A percentile compares a stretch with the other conserved stretches of the same genome.
phyloP scores from a whole-genome alignment of 2,888 invertebrate genomes.

The Chaetogeoica ovagalla region DNA sequence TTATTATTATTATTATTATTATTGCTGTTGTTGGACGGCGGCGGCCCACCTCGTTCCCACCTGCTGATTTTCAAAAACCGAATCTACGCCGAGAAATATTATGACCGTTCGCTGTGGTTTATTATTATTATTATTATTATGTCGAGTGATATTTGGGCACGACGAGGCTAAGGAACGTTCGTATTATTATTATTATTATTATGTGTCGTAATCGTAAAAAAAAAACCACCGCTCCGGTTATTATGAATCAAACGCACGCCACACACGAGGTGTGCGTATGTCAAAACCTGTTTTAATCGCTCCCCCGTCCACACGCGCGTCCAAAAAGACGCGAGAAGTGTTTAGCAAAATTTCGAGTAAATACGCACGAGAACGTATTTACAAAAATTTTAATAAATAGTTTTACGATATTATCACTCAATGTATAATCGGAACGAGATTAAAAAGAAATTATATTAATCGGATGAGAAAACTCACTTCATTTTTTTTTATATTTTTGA shows the following conservation, averaged over 20 bases:
- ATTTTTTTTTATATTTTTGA: too few species aligned
- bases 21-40: neutral
- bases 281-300: constrained; percentile 36
- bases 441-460: constrained; percentile 9
- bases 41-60: constrained; percentile 43
- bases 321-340: neutral
- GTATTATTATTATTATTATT: neutral
- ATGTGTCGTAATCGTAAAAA: constrained; percentile 36
- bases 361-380: too few species aligned
- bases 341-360: constrained; percentile 33
- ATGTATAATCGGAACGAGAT: constrained; percentile 12
- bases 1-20: neutral
- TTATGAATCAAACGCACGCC: constrained; percentile 49
- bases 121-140: constrained; percentile 10
- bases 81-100: constrained; percentile 26
- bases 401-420: neutral
- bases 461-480: neutral
- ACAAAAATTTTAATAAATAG: too few species aligned
- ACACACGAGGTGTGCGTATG: constrained; percentile 43
- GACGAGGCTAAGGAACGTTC: neutral
- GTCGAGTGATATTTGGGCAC: constrained; percentile 2
- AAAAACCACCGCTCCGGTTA: constrained; percentile 34
- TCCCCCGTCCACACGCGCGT: too few species aligned
- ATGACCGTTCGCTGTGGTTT: constrained; percentile 26
- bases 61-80: constrained; percentile 25